Base-by-base conservation (phyloP, 2,113 vertebrate species). In the Propithecus coquereli region DNA sequence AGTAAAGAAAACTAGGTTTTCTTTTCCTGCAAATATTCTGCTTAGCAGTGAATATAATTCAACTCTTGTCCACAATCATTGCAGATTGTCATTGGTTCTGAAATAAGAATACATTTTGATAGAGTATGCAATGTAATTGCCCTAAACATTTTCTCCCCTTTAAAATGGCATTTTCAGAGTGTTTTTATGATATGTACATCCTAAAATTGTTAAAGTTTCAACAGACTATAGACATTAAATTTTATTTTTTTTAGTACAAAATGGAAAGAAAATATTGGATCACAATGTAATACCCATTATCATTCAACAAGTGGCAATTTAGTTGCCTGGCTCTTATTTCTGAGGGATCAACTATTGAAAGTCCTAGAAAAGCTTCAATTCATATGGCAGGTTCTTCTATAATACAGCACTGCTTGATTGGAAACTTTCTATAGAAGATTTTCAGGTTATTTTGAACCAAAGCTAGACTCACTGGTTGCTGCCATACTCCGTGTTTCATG, bases 201-300 rank as follows among this genome's bases (percentile, higher is more conserved):
- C 5, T 77, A 23, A 89, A 83, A 87, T 40, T 70, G 27, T 84
- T 85, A n/a, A 50, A 47, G 30, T 79, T 91, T 74, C 57, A 80
- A 93, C 76, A 43, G n/a, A 37, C 73, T 27, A 66, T 3, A 54
- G 34, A 40, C 6, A 40, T 30, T 50, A 94, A 13, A 82, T 93
- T 87, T 80, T 81, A 85, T 81, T 93, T 94, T 68, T 68, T 91
- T 80, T 71, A 63, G 4, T 90, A 57, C 37, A 90, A 88, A 88
- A 63, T 80, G 40, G 50, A 77, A 84, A 87, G 47, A 59, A 91
- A 82, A 91, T 12, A 59, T 57, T 57, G 70, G 50, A 71, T 89
- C 66, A 92, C 57, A 61, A 71, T 8, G 23, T 40, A 40, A 25
- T 61, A 34, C 34, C 27, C 52, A 57, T 20, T 20, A 18, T 13